Conservation (phyloP, 2,888 invertebrate genomes). For the Branchellion lobata region DNA sequence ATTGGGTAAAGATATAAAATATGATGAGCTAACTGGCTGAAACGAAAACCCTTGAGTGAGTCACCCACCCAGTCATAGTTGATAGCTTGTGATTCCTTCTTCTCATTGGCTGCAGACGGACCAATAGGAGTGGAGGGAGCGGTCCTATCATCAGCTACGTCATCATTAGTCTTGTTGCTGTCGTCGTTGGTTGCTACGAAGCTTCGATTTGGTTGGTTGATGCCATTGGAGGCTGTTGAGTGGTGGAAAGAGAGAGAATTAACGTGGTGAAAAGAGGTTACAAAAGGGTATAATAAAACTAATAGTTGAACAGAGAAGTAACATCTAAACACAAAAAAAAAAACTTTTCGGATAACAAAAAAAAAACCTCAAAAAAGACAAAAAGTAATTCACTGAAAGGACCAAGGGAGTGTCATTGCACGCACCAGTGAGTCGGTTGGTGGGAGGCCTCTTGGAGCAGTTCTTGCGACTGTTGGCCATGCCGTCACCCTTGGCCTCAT, state of each 20-base stretch:
- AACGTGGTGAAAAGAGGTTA: no score
- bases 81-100: constrained; percentile 50
- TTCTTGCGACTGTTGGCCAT: constrained; percentile 51
- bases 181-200: neutral
- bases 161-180: constrained; percentile 20
- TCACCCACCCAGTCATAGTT: constrained; percentile 52
- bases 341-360: no score
- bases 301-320: no score
- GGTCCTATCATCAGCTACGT: neutral
- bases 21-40: no score
- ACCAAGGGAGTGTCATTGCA: no score
- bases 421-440: neutral
- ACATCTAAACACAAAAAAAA: no score
- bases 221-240: neutral
- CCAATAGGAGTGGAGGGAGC: neutral
- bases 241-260: neutral
- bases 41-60: neutral
- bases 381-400: no score
- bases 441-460: neutral
- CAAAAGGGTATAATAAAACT: no score
- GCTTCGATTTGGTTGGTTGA: neutral
- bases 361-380: no score
- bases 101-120: constrained; percentile 30
- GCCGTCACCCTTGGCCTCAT: constrained; percentile 52
- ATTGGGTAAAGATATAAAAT: no score